phyloP scores from a whole-genome alignment of 2,113 vertebrate genomes.

The Corythoichthys haematopterus region DNA sequence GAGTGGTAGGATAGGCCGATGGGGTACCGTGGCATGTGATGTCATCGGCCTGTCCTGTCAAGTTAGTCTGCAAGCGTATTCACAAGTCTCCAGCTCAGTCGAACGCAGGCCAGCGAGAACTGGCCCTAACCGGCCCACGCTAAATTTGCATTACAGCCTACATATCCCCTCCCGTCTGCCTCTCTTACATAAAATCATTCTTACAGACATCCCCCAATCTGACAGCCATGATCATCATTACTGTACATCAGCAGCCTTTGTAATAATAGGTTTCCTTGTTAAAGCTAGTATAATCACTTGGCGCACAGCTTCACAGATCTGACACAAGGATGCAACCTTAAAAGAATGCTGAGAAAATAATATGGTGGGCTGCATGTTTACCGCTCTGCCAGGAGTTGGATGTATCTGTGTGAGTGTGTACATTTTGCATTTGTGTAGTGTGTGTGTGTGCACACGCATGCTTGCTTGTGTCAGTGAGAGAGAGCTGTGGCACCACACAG shows the following conservation, averaged over 20 bases:
- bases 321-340: constrained; percentile 14
- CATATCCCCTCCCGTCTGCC: constrained; percentile 52
- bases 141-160: constrained; percentile 65
- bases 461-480: constrained; percentile 6
- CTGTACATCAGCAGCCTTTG: constrained; percentile 27
- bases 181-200: constrained; percentile 56
- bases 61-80: constrained; percentile 64
- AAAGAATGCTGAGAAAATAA: constrained; percentile 37
- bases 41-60: constrained; percentile 73
- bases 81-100: constrained; percentile 58
- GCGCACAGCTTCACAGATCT: constrained; percentile 22
- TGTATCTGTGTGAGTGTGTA: constrained; percentile 24
- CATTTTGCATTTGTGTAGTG: constrained; percentile 13
- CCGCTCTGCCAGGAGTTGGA: constrained; percentile 27
- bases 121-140: constrained; percentile 55
- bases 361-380: constrained; percentile 36
- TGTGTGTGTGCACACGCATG: constrained; percentile 12
- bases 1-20: background rate
- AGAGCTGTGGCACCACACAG: constrained; percentile 46
- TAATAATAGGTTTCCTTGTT: constrained; percentile 12
- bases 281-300: constrained; percentile 22
- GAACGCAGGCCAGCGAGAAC: constrained; percentile 54
- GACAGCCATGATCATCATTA: constrained; percentile 26
- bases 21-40: constrained; percentile 52
- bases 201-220: constrained; percentile 27